phyloP scores from a whole-genome alignment of 2,113 vertebrate species.

The Nycticebus coucang region DNA sequence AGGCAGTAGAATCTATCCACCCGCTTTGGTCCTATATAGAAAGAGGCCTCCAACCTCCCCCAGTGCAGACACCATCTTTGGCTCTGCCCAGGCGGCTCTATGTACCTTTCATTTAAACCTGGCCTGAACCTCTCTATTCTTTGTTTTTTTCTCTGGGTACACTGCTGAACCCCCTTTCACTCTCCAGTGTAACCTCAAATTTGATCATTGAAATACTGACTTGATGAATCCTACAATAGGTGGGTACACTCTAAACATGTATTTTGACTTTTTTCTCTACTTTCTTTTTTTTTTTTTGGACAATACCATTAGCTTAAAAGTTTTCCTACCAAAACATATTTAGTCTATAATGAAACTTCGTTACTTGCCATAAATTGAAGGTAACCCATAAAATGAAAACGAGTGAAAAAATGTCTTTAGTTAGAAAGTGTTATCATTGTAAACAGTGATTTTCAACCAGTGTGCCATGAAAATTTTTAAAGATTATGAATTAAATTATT shows the following conservation, averaged over 20 bases:
- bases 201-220: neutral
- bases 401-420: neutral
- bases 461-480: too few species aligned
- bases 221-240: neutral
- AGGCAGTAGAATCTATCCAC: too few species aligned
- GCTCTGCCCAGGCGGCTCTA: too few species aligned
- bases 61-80: too few species aligned
- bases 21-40: too few species aligned
- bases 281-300: neutral
- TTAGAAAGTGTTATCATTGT: neutral
- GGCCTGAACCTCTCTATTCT: too few species aligned
- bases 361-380: neutral
- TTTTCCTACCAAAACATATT: neutral
- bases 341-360: neutral
- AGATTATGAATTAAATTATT: too few species aligned
- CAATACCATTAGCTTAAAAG: neutral
- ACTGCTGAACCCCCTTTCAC: too few species aligned
- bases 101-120: too few species aligned
- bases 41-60: too few species aligned
- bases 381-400: neutral
- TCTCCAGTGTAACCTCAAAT: accelerated
- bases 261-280: neutral
- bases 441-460: neutral
- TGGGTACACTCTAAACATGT: neutral
- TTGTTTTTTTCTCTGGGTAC: too few species aligned